These are phyloP conservation scores for Nipponia nippon DNA, from an alignment of 2,113 vertebrate species.

Conservation along the genomic window DNA sequence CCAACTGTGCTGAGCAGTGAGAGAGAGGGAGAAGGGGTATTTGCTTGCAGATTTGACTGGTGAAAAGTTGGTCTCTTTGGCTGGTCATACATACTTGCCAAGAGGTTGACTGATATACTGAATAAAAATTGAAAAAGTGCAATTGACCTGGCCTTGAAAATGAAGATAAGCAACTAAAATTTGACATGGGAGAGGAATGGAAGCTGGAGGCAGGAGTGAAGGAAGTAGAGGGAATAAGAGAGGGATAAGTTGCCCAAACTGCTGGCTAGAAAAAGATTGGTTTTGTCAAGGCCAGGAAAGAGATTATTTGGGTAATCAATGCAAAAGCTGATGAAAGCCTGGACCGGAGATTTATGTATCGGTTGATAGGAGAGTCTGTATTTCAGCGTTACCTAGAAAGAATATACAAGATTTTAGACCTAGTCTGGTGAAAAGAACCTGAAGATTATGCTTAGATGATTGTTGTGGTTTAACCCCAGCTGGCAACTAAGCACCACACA, in stretches of 20 bases:
- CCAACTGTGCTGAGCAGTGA: not conserved
- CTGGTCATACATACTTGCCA: not conserved
- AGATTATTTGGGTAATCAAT: slow-evolving; percentile 1
- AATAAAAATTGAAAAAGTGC: not conserved
- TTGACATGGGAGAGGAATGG: not conserved
- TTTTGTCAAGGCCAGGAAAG: not conserved
- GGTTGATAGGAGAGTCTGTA: not conserved
- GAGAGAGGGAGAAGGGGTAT: not conserved
- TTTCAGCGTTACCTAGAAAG: not conserved
- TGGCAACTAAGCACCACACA: too few species aligned
- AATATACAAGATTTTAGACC: not conserved
- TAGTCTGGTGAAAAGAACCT: not conserved
- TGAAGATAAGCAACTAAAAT: not conserved
- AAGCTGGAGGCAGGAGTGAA: not conserved
- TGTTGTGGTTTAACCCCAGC: too few species aligned
- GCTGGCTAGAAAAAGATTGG: not conserved
- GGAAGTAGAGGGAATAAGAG: not conserved
- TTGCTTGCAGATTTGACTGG: not conserved
- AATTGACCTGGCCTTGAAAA: not conserved
- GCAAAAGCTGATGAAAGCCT: not conserved
- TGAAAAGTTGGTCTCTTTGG: not conserved
- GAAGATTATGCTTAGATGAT: not conserved
- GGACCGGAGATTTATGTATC: not conserved
- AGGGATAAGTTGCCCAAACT: not conserved
- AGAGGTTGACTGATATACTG: not conserved